phyloP scores from a whole-genome alignment of 2,888 invertebrate genomes.

The Mechanitis mazaeus region DNA sequence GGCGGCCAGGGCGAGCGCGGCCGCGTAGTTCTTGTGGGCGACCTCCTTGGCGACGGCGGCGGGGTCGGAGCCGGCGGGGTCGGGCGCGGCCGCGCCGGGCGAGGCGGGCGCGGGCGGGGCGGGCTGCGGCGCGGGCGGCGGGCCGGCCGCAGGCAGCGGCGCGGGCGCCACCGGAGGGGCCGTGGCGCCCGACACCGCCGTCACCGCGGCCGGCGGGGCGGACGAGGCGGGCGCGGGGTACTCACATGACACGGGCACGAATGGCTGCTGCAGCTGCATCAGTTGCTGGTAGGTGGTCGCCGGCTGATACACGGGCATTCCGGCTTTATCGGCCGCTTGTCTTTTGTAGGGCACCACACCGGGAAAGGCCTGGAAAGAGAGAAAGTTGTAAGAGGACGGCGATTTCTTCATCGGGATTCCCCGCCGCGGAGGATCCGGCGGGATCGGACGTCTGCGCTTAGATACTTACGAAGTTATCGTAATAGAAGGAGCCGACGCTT shows the following conservation, averaged over 20 bases:
- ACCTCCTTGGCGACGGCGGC: conserved; percentile 86
- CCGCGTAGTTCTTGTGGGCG: conserved; percentile 89
- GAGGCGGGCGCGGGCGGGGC: conserved; percentile 77
- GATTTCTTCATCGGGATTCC: neutral
- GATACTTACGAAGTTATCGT: conserved; percentile 96
- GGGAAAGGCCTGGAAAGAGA: conserved; percentile 86
- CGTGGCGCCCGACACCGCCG: conserved; percentile 43
- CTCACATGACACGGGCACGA: conserved; percentile 99
- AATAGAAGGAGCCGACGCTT: conserved; percentile 96
- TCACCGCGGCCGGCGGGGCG: conserved; percentile 75
- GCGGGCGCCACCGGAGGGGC: conserved; percentile 42
- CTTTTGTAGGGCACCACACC: conserved; percentile 97
- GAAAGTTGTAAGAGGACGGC: conserved; percentile 12
- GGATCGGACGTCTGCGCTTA: conserved; percentile 13
- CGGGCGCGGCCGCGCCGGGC: conserved; percentile 31
- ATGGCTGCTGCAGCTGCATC: conserved; percentile 96
- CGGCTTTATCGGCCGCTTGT: conserved; percentile 97
- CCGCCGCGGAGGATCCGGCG: too few species aligned
- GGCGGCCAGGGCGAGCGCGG: conserved; percentile 75
- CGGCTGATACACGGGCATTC: conserved; percentile 96
- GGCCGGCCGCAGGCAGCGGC: conserved; percentile 43
- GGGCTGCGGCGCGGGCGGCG: conserved; percentile 55
- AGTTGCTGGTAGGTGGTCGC: conserved; percentile 95
- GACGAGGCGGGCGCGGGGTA: conserved; percentile 85
- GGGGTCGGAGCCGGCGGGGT: conserved; percentile 68